Evolutionary conservation across 2,888 invertebrate genomes (phyloP).

Genomic region (Lasius platythorax): DNA sequence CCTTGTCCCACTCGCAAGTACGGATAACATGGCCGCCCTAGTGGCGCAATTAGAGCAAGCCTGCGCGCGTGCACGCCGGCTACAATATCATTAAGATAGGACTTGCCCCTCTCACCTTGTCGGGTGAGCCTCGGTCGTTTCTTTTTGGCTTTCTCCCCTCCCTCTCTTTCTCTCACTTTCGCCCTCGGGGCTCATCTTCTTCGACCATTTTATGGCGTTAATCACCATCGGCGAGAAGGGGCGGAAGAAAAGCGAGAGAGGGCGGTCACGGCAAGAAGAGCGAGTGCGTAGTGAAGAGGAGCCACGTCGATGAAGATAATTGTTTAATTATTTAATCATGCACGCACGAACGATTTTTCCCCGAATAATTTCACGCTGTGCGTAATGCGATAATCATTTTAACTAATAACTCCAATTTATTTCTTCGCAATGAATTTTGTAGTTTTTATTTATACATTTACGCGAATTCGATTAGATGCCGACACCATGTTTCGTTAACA

Average conservation of each 20-base stretch:
- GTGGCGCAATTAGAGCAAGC: constrained; percentile 84
- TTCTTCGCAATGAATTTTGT: not conserved
- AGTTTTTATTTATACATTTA: not conserved
- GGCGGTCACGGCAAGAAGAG: constrained; percentile 13
- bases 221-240: constrained; percentile 32
- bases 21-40: constrained; percentile 83
- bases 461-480: not conserved
- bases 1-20: constrained; percentile 76
- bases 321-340: constrained; percentile 71
- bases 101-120: constrained; percentile 60
- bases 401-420: not conserved
- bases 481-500: constrained; percentile 15
- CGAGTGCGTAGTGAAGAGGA: constrained; percentile 2
- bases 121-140: constrained; percentile 33
- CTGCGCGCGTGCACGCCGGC: constrained; percentile 82
- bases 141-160: constrained; percentile 47
- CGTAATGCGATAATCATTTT: not conserved
- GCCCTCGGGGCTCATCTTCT: constrained; percentile 20
- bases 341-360: constrained; percentile 17
- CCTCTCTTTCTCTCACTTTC: constrained; percentile 32
- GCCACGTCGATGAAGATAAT: constrained; percentile 60
- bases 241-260: constrained; percentile 19
- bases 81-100: constrained; percentile 84
- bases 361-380: constrained; percentile 20
- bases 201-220: constrained; percentile 33